phyloP scores from a whole-genome alignment of 2,797 vertebrate genomes.

The Sebastes paucispinis region DNA sequence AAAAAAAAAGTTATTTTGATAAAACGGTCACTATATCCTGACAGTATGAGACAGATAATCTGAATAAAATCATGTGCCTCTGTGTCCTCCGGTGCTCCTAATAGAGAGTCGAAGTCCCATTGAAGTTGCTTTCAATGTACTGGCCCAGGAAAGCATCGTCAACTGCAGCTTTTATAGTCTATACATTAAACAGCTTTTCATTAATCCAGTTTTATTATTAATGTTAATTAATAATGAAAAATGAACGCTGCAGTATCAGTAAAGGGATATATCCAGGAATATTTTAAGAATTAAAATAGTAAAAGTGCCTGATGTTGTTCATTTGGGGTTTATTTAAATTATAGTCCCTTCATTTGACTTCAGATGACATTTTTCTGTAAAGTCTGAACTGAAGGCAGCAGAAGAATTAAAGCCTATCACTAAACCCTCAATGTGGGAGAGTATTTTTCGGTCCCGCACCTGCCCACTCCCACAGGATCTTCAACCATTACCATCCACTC shows the following conservation, averaged over 20 bases:
- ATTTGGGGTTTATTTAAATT: background rate
- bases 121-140: background rate
- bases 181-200: background rate
- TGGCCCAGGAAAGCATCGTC: background rate
- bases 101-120: no score
- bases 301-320: background rate
- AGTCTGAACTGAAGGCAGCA: background rate
- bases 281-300: background rate
- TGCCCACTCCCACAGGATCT: slow-evolving; percentile 43
- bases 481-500: slow-evolving; percentile 33
- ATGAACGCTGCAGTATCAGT: background rate
- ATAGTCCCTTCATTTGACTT: background rate
- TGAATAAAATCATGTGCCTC: no score
- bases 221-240: background rate
- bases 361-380: background rate
- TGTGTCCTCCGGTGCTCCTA: no score
- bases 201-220: background rate
- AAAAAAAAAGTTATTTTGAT: no score
- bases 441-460: slow-evolving; percentile 16
- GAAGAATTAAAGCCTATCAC: background rate
- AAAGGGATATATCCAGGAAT: background rate
- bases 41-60: no score
- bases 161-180: background rate
- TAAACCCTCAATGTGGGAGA: slow-evolving; percentile 11
- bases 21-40: no score